A percentile compares a stretch with the other conserved stretches of the same genome.
Conservation (phyloP, 2,797 vertebrate genomes). For the Propithecus deckenii region DNA sequence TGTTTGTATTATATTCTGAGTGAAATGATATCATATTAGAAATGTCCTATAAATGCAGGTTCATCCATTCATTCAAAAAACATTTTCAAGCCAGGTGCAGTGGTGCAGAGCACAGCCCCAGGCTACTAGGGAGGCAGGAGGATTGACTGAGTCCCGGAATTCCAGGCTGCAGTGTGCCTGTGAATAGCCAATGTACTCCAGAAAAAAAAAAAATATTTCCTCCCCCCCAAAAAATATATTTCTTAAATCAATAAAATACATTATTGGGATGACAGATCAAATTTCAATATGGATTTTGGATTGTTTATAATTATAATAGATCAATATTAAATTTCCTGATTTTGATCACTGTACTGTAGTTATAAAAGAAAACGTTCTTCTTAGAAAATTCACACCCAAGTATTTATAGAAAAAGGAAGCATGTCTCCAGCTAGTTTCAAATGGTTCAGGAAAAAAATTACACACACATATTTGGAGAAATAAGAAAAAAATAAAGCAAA, state of each 20-base stretch:
- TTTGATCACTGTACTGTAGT: background rate
- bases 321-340: background rate
- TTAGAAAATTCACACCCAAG: background rate
- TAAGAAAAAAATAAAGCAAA: background rate
- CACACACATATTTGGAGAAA: background rate
- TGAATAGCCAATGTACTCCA: background rate
- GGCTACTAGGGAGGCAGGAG: background rate
- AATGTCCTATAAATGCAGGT: background rate
- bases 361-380: background rate
- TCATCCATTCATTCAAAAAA: background rate
- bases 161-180: background rate
- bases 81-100: background rate
- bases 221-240: no score
- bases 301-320: background rate
- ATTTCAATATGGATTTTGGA: background rate
- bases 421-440: background rate
- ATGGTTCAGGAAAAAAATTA: background rate
- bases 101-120: background rate
- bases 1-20: background rate
- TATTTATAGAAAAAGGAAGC: background rate
- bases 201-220: background rate
- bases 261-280: background rate
- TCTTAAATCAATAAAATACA: background rate
- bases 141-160: background rate
- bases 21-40: background rate